Base-by-base conservation (phyloP, 2,797 vertebrate species). In the Poeciliopsis infans region DNA sequence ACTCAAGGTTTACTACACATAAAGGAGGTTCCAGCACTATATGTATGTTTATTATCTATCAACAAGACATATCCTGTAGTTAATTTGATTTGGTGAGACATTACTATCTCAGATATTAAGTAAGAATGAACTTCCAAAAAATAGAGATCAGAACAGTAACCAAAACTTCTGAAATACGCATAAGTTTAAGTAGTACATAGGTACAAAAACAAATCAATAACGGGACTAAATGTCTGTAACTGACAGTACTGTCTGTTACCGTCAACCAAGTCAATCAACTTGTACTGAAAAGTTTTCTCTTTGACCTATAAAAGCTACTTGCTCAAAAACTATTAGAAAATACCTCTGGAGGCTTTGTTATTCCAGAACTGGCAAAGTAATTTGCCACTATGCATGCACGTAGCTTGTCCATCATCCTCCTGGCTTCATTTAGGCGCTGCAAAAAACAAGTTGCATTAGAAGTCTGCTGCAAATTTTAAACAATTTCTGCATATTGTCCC, bases 351-450 rank as follows among this genome's bases (percentile, higher is more conserved):
- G 95, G 92, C 94, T 97, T 99, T 51, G 97, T 94, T 79, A 97
- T 93, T 57, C 97, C 97, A 49, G 98, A 96, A 79, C 94, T 99
- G 3, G 98, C 98, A 1, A 98, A 99, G 87, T 99, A 99, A 94
- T 98, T 99, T 28, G 98, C 98, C 85, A 99, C 98, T 78, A 99
- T 99, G 85, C 98, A 99, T 82, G 98, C 98, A 79, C 98, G 96
- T 41, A 99, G 94, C 90, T 99, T 99, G 94, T 99, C 98, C 98
- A 99, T 99, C 98, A 99, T 99, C 90, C 97, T 97, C 86, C 98
- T 96, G 51, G 98, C 98, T 92, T 99, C 98, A 86, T 97, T 97
- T 77, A 99, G 95, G 57, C 98, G 96, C 98, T 99, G 89, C 59
- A 83, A 78, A 75, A 20, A 71, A 68, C 6, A 68, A 4, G 74